Evolutionary conservation across 35 echinoderm and acorn worm genomes (phyloP), one percentile per base, ranked within the genome.

Genomic region (Patiria miniata): DNA sequence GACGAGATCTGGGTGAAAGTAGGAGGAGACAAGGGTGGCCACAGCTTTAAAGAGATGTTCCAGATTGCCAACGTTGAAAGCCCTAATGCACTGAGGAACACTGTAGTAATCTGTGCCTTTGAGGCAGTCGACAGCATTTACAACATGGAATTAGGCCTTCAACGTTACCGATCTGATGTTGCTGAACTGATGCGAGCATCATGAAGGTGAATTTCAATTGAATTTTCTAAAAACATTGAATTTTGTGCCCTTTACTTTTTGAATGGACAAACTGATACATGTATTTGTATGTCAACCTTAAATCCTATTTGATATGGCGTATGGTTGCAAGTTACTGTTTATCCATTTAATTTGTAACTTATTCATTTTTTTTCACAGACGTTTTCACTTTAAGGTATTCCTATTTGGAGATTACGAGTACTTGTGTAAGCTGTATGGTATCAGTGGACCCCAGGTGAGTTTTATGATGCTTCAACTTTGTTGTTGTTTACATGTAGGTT

Each of bases 341-440:
- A 6, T 47, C 4, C 42, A 47, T 6, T 6, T 47, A 47, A 47
- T 47, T 47, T 47, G 4, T 47, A 47, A n/a, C n/a, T 47, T 4
- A 47, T 47, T 47, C 42, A 47, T 47, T 4, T 47, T 47, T 47
- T 47, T 12, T 47, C 42, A 47, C 42, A 47, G 42, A 47, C 4
- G 12, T 47, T 47, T 47, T 12, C 42, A 47, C 42, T 47, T 85
- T 36, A 58, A 36, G 9, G 23, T 68, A n/a, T 85, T 85, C 36
- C n/a, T 57, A 36, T 85, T 85, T 85, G 89, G 89, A 5, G 89
- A 91, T 60, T 91, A 86, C 51, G 89, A 91, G 82, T 91, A 86
- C 51, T 73, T 91, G 10, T 2, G 61, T 29, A 86, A 60, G 68
- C 61, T 91, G 52, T 86, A 91, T 78, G 83, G 83, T 21, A 40